Base-by-base conservation (phyloP, 2,888 invertebrate genomes). In the Stenurella melanura region DNA sequence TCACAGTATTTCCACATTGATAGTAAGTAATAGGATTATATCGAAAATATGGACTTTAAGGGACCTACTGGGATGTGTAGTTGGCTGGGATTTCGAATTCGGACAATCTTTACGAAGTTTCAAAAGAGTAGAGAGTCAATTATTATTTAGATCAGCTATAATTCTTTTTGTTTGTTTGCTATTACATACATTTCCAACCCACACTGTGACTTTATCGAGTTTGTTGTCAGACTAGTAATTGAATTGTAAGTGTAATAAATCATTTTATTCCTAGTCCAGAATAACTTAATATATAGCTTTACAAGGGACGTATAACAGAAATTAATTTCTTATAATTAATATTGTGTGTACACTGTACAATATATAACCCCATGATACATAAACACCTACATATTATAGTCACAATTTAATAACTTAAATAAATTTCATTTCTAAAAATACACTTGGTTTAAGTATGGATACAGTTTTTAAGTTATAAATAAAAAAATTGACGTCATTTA, bases 141-240 rank as follows among this genome's bases (percentile, higher is more conserved):
- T 50, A 50, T n/a, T 50, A n/a, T 50, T 50, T 50, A 50, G 50
- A 50, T n/a, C 6, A 50, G 50, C 50, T 50, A n/a, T n/a, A 50
- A 15, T 50, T 12, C 12, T 50, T 50, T 50, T 34, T 34, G 30
- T 34, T 34, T 34, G 30, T 42, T 42, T 42, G 42, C 15, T 15
- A 15, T 15, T 42, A 42, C 7, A 42, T 42, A 42, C 10, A 42
- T 42, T 15, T 11, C 15, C 42, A 1, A 4, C 42, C 42, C 42
- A 42, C 42, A 12, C 42, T 12, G 11, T 12, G 42, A 38, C 42
- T 42, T 42, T 11, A 42, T 42, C 12, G 42, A 2, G 12, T 15
- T 15, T 42, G 42, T 42, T 42, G 42, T 11, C 42, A 42, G 42
- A 42, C 12, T 3, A 15, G 42, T 42, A 42, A 42, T 42, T 42